These are phyloP conservation scores for Podabrus alpinus DNA, from an alignment of 2,888 invertebrate genomes.

Conservation along the genomic window DNA sequence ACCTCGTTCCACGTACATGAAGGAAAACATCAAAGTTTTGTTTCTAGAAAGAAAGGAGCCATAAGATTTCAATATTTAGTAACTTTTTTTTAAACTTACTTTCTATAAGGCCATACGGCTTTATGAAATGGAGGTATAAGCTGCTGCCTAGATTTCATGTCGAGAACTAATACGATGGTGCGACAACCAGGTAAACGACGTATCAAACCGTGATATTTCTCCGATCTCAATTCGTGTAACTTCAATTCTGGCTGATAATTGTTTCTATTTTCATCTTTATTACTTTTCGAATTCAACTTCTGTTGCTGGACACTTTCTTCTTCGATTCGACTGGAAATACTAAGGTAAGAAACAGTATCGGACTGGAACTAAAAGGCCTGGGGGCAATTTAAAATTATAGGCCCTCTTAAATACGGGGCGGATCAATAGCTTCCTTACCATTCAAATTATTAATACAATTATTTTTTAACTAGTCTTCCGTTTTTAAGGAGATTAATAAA, in stretches of 20 bases:
- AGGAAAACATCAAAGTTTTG: slow-evolving; percentile 94
- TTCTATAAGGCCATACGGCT: slow-evolving; percentile 94
- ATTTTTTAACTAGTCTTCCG: no score
- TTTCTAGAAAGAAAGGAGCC: slow-evolving; percentile 66
- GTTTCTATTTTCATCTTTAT: slow-evolving; percentile 43
- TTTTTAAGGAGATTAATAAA: no score
- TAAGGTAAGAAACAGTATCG: background rate
- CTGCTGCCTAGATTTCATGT: slow-evolving; percentile 83
- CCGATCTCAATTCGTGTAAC: slow-evolving; percentile 89
- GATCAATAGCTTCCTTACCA: background rate
- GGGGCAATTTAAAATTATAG: background rate
- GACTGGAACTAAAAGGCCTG: slow-evolving; percentile 4
- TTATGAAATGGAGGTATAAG: slow-evolving; percentile 90
- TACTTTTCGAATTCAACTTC: slow-evolving; percentile 56
- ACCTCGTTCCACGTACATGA: slow-evolving; percentile 89
- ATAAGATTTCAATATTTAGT: background rate
- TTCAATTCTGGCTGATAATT: slow-evolving; percentile 69
- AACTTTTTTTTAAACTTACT: slow-evolving; percentile 62
- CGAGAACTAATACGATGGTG: slow-evolving; percentile 88
- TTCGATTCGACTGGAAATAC: slow-evolving; percentile 60
- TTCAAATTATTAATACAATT: background rate
- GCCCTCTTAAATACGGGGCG: background rate
- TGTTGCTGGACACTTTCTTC: slow-evolving; percentile 62
- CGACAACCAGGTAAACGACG: slow-evolving; percentile 91
- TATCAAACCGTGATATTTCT: slow-evolving; percentile 94